phyloP scores from a whole-genome alignment of 1,140 invertebrate species.

The Heliconius nattereri region DNA sequence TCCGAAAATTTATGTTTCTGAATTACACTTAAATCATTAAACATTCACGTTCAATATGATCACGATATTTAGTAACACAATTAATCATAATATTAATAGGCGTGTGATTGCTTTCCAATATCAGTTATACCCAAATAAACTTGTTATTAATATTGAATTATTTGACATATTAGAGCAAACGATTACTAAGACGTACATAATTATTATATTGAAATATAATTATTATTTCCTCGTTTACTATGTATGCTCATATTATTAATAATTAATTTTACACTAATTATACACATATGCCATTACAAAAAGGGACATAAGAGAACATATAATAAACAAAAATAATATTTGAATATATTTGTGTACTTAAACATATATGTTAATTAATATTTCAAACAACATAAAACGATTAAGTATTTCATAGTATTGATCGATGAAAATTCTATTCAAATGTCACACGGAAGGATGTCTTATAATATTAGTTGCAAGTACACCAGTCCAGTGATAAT shows the following conservation, averaged over 20 bases:
- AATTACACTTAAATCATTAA: background rate
- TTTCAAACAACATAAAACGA: background rate
- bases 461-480: background rate
- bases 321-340: too few species aligned
- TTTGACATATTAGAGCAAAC: background rate
- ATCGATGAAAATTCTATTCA: background rate
- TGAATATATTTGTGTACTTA: background rate
- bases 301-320: too few species aligned
- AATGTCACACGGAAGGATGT: background rate
- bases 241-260: background rate
- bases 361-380: background rate
- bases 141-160: slow-evolving; percentile 17
- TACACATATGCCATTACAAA: background rate
- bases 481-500: background rate
- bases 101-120: slow-evolving; percentile 21
- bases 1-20: background rate
- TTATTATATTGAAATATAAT: background rate
- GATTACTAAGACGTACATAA: background rate
- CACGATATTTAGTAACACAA: slow-evolving; percentile 13
- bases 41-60: slow-evolving; percentile 1
- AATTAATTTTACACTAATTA: background rate
- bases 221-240: background rate
- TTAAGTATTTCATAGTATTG: background rate
- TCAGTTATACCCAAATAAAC: slow-evolving; percentile 17
- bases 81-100: slow-evolving; percentile 17